These are phyloP conservation scores for Notolabrus celidotus DNA, from an alignment of 2,797 vertebrate genomes.

Conservation along the genomic window DNA sequence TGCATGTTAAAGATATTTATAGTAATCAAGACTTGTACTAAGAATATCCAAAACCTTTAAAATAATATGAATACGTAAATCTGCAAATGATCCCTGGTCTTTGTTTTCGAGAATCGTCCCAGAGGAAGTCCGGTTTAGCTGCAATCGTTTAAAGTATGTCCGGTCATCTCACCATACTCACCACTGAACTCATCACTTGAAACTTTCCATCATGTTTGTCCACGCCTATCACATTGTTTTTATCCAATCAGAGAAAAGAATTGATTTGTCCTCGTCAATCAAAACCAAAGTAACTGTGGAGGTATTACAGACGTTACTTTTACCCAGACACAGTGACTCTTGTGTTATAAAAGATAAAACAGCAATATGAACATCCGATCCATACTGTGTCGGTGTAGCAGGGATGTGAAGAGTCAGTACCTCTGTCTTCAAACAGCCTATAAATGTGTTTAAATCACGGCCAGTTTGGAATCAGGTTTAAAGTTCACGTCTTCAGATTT, in stretches of 20 bases:
- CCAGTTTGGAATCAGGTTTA: background rate
- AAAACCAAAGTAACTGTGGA: constrained; percentile 13
- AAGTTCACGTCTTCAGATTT: background rate
- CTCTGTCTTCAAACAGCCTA: background rate
- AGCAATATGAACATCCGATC: constrained; percentile 44
- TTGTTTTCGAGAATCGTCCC: background rate
- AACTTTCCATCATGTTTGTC: constrained; percentile 7
- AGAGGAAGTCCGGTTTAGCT: background rate
- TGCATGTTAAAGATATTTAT: too few species aligned
- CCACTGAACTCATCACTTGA: constrained; percentile 3
- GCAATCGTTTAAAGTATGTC: background rate
- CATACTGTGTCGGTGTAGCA: constrained; percentile 52
- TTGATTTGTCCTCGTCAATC: background rate
- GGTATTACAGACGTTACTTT: background rate
- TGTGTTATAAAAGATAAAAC: background rate
- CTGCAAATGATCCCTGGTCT: background rate
- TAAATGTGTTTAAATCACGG: too few species aligned
- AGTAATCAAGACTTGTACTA: too few species aligned
- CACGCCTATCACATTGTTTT: constrained; percentile 11
- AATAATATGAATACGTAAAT: background rate
- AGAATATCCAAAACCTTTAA: background rate
- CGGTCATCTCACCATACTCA: background rate
- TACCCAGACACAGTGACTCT: background rate
- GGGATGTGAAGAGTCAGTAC: constrained; percentile 12
- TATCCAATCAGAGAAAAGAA: background rate